These are phyloP conservation scores for Pelvicachromis taeniatus DNA, from an alignment of 2,113 vertebrate genomes.

Conservation along the genomic window DNA sequence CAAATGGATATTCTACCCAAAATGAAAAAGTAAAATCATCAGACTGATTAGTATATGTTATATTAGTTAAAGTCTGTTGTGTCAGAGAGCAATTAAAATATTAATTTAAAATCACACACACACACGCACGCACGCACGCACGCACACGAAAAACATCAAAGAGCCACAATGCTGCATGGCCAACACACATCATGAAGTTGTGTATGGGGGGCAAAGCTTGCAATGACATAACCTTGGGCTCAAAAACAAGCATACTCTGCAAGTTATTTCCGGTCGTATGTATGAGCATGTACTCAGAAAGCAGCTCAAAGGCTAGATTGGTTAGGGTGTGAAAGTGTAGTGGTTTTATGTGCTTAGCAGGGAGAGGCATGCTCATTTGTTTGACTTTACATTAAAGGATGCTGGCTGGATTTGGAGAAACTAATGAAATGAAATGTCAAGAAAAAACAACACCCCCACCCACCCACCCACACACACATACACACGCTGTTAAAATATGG, in stretches of 20 bases:
- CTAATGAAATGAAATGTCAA: too few relatives aligned
- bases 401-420: background rate
- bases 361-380: background rate
- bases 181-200: background rate
- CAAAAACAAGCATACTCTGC: background rate
- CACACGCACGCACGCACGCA: background rate
- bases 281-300: background rate
- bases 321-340: background rate
- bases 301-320: background rate
- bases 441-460: background rate
- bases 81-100: background rate
- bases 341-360: background rate
- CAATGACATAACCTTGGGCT: background rate
- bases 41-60: background rate
- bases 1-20: too few relatives aligned
- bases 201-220: rapidly evolving
- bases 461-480: too few relatives aligned
- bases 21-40: rapidly evolving
- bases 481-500: too few relatives aligned
- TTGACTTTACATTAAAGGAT: background rate
- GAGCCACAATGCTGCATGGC: background rate
- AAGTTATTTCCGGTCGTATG: background rate
- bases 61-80: background rate
- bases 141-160: background rate
- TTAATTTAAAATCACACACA: background rate